phyloP scores from a whole-genome alignment of 2,797 vertebrate species.

The Psittacula echo region DNA sequence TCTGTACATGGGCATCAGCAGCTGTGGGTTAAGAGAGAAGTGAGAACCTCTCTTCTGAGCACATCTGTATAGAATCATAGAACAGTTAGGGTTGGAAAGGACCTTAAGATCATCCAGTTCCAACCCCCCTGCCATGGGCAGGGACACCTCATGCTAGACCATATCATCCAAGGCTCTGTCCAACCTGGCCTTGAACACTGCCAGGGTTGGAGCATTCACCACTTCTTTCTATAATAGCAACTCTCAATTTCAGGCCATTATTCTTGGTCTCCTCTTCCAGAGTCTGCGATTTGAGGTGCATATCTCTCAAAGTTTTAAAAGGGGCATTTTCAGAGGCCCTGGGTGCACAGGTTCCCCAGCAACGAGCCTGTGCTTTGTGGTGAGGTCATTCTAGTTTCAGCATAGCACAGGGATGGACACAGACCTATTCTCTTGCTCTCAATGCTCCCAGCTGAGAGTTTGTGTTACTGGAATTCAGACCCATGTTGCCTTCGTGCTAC shows the following conservation, averaged over 20 bases:
- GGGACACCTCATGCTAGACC: neutral
- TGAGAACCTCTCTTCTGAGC: neutral
- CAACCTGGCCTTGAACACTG: neutral
- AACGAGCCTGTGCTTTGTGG: neutral
- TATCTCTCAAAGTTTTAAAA: neutral
- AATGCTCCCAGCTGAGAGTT: neutral
- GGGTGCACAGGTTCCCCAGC: neutral
- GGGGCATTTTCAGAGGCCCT: neutral
- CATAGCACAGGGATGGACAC: accelerated
- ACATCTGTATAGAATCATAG: neutral
- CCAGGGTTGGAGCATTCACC: neutral
- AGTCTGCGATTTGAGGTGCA: neutral
- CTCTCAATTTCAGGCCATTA: neutral
- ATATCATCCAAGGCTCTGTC: neutral
- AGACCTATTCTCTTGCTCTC: neutral
- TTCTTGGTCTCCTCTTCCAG: neutral
- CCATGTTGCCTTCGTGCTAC: neutral
- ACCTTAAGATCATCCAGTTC: neutral
- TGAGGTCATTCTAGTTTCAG: neutral
- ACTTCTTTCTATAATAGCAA: neutral
- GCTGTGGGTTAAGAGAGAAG: neutral
- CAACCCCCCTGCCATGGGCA: neutral
- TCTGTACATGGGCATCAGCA: neutral
- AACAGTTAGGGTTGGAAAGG: neutral
- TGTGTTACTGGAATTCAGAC: neutral